Evolutionary conservation across 2,797 vertebrate species (phyloP).

Genomic region (Passerculus sandwichensis): DNA sequence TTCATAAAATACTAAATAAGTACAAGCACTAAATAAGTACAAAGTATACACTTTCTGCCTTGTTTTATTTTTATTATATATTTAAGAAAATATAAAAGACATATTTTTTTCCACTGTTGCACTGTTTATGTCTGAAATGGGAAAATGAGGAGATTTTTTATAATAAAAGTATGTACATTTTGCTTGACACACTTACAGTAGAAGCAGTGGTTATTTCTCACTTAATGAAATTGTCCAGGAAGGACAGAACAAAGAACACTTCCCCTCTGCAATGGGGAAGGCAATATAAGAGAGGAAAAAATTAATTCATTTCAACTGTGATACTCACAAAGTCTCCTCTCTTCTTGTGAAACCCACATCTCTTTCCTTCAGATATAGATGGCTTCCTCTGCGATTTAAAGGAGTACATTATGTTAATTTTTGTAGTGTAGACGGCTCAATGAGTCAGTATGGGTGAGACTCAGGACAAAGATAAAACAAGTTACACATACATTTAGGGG

Average conservation of each 20-base stretch:
- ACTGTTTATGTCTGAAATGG: not conserved
- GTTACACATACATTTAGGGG: not conserved
- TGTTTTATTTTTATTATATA: not conserved
- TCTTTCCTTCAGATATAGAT: not conserved
- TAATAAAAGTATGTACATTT: not conserved
- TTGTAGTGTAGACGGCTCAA: not conserved
- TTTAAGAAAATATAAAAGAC: not conserved
- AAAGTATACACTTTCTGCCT: not conserved
- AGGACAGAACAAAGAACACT: not conserved
- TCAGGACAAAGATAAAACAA: not conserved
- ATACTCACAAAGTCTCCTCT: not conserved
- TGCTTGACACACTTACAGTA: not conserved
- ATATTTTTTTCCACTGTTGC: not conserved
- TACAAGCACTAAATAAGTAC: not conserved
- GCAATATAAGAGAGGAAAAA: not conserved
- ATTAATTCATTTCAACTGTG: accelerated
- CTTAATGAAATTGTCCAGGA: not conserved
- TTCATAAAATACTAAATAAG: not conserved
- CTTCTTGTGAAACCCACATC: not conserved
- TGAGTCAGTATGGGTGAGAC: not conserved
- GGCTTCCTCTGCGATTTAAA: not conserved
- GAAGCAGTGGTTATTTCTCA: not conserved
- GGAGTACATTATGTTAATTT: not conserved
- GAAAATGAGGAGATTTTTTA: not conserved
- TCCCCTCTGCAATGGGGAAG: not conserved